Evolutionary conservation across 2,797 vertebrate genomes (phyloP), one percentile per base, ranked within the genome.

Genomic region (Chloroceryle amazona): DNA sequence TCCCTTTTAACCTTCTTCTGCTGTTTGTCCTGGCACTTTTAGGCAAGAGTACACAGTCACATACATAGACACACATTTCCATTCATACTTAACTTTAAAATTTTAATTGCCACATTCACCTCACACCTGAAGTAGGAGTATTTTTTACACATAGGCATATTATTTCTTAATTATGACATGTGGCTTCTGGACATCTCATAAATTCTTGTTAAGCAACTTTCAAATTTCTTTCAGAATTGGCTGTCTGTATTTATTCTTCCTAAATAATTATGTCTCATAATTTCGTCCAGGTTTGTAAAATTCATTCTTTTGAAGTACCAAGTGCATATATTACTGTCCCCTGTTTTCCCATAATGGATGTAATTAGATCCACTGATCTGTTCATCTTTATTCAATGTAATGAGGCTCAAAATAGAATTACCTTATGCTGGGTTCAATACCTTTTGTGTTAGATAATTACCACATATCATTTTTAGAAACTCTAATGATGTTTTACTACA

Each of bases 401-500:
- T 82, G 74, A 89, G 51, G 44, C 67, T 81, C 92, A 89, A 73
- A 94, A 80, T 62, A 93, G 49, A 89, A 89, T 91, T 81, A 78
- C 63, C 52, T 91, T 70, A 74, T 71, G 65, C 26, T 87, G 71
- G 41, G 54, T 92, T 87, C 86, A 87, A 85, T 93, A 85, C 10
- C 44, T 89, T 91, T 87, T 96, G 52, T 92, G 84, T 89, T 81
- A 74, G 71, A 85, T 54, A 90, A 95, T 91, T 74, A 95, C 82
- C 6, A 87, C 60, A 57, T 89, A 61, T 87, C 35, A 72, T 94
- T 90, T 92, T 95, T 90, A 66, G 54, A 81, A 95, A 58, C 29
- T 58, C 81, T 74, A 94, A 51, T 83, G 49, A 39, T 94, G 28
- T 81, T 97, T 88, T 87, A 65, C 72, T 42, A 26, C 35, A 81